Evolutionary conservation across 2,113 vertebrate species (phyloP), one percentile per base, ranked within the genome.

Genomic region (Bostrychus sinensis): DNA sequence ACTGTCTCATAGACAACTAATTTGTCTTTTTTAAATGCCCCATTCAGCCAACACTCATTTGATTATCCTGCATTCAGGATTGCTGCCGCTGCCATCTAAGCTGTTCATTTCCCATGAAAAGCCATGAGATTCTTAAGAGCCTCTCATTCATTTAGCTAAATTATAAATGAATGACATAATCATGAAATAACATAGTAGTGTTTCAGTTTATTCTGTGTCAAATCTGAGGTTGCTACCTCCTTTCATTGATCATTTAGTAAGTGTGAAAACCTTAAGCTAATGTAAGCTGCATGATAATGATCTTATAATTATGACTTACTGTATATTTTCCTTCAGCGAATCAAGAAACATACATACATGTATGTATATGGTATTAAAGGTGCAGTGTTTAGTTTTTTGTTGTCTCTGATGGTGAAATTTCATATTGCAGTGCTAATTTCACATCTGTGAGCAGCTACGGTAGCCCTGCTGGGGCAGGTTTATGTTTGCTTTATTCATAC

Each of bases 141-240:
- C 56, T 28, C 62, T 72, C 84, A 89, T 89, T 88, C 86, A 89
- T 71, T 90, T 90, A 86, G 84, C 83, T 68, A 26, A 83, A 66
- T 59, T 77, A 75, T 83, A 87, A 86, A 90, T 87, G 85, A 89
- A 86, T 88, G 86, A 68, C 62, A 19, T 57, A 67, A 78, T 73
- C 63, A 74, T 72, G 64, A 86, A 56, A 75, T 60, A 56, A 75
- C 69, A 82, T 77, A 55, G 70, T 63, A 66, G 53, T 46, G 5
- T 80, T 58, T 79, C 46, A 66, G 62, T 62, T 57, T 58, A 57
- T 81, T 26, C 68, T 67, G 58, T 1, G 0, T 66, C 68, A 79
- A 72, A 32, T 56, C 36, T 54, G 48, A 57, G 58, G 43, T 75
- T 64, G 59, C 34, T 12, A n/a, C 42, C 69, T 70, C 58, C 60